Evolutionary conservation across 2,113 vertebrate species (phyloP).

Genomic region (Monopterus albus): DNA sequence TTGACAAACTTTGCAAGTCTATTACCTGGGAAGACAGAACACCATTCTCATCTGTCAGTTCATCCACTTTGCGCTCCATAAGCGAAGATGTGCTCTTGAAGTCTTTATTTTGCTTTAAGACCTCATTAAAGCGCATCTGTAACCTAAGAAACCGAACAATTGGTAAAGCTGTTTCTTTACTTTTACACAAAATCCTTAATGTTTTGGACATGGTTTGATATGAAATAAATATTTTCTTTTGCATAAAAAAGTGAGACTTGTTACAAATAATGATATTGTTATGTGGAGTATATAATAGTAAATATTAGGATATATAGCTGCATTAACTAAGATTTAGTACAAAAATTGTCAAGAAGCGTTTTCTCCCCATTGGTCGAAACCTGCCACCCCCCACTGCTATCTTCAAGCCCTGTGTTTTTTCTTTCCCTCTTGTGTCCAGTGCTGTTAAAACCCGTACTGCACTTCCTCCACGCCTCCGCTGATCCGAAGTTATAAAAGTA

Average conservation of each 20-base stretch:
- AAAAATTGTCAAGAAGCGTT: too few species aligned
- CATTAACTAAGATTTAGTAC: too few species aligned
- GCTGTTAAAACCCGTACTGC: too few species aligned
- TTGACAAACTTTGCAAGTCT: neutral
- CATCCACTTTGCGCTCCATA: constrained; percentile 89
- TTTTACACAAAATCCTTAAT: neutral
- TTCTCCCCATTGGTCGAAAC: too few species aligned
- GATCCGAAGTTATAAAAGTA: too few species aligned
- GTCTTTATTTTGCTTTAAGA: constrained; percentile 88
- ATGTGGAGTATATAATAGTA: neutral
- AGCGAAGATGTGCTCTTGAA: constrained; percentile 85
- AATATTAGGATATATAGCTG: too few species aligned
- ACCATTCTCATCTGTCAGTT: constrained; percentile 90
- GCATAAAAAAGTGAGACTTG: neutral
- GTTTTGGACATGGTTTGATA: neutral
- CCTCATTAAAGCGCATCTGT: constrained; percentile 84
- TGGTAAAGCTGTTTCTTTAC: neutral
- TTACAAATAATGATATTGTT: neutral
- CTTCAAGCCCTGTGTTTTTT: too few species aligned
- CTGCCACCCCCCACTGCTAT: too few species aligned
- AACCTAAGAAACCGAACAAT: constrained; percentile 76
- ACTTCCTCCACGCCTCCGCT: too few species aligned
- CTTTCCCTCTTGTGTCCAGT: too few species aligned
- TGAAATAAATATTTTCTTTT: neutral
- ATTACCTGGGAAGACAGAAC: constrained; percentile 89